These are phyloP conservation scores for Leuciscus idus DNA, from an alignment of 2,113 vertebrate species.

Conservation along the genomic window DNA sequence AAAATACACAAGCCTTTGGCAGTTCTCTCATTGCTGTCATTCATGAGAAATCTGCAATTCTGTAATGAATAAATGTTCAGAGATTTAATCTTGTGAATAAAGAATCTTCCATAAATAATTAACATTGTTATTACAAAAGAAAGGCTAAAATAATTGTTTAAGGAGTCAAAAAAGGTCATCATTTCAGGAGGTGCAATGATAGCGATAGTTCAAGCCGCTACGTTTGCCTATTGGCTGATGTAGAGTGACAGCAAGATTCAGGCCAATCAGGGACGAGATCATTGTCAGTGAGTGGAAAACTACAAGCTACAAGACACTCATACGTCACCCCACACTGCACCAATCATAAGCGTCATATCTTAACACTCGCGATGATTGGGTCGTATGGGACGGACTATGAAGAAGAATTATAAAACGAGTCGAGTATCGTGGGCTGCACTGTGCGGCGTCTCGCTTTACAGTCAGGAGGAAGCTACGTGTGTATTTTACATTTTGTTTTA, in stretches of 20 bases:
- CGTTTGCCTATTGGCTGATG: constrained; percentile 18
- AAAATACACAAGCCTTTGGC: neutral
- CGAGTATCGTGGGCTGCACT: neutral
- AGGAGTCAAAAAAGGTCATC: neutral
- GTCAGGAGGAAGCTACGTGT: neutral
- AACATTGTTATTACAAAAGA: neutral
- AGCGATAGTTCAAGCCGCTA: neutral
- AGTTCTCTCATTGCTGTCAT: neutral
- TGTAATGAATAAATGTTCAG: neutral
- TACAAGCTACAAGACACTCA: neutral
- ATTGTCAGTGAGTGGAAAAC: neutral
- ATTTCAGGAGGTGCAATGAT: neutral
- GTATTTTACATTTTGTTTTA: neutral
- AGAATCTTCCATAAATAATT: neutral
- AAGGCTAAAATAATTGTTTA: neutral
- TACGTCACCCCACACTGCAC: neutral
- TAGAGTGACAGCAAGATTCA: neutral
- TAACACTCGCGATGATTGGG: constrained; percentile 13
- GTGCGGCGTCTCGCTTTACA: neutral
- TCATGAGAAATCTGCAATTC: neutral
- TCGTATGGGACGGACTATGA: neutral
- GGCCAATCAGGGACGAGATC: constrained; percentile 35
- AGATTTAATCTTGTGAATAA: neutral
- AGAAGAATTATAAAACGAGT: constrained; percentile 39
- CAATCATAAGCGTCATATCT: constrained; percentile 42